Percentiles rank a stretch among this genome's conserved stretches.
Evolutionary conservation across 2,113 vertebrate species (phyloP).

Genomic region (Gnathonemus echidnorhynchus): DNA sequence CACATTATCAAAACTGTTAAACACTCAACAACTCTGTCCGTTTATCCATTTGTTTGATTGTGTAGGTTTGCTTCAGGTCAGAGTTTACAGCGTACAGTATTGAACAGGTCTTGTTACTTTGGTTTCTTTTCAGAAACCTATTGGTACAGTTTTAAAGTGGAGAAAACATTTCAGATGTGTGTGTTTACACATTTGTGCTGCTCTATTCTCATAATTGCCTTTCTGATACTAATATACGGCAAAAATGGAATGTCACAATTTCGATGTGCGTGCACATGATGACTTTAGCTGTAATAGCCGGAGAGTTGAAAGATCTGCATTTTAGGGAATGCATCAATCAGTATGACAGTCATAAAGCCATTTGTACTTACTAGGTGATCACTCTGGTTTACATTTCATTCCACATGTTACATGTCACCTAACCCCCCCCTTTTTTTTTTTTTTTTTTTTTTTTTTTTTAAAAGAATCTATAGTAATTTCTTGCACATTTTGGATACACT

Average conservation of each 20-base stretch:
- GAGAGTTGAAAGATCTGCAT: conserved; percentile 49
- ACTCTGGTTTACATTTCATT: conserved; percentile 81
- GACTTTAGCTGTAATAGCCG: conserved; percentile 51
- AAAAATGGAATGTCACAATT: conserved; percentile 50
- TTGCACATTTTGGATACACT: conserved; percentile 98
- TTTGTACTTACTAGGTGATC: conserved; percentile 70
- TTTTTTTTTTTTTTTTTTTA: conserved; percentile 71
- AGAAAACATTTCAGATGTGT: conserved; percentile 51
- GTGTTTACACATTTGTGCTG: conserved; percentile 66
- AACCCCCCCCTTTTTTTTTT: conserved; percentile 78
- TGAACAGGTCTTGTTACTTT: conserved; percentile 33
- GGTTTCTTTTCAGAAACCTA: conserved; percentile 38
- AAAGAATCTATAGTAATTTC: conserved; percentile 83
- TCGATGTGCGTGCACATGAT: conserved; percentile 49
- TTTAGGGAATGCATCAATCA: conserved; percentile 46
- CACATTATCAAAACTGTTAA: conserved; percentile 41
- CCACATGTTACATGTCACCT: conserved; percentile 62
- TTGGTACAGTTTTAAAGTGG: conserved; percentile 56
- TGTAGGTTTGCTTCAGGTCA: conserved; percentile 33
- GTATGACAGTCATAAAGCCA: conserved; percentile 66
- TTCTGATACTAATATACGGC: conserved; percentile 55
- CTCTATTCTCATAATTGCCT: conserved; percentile 62
- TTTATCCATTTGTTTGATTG: conserved; percentile 31
- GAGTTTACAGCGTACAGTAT: conserved; percentile 54
- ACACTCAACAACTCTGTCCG: conserved; percentile 43